Evolutionary conservation across 2,888 invertebrate species (phyloP).

Genomic region (Cataglyphis altisquamis): DNA sequence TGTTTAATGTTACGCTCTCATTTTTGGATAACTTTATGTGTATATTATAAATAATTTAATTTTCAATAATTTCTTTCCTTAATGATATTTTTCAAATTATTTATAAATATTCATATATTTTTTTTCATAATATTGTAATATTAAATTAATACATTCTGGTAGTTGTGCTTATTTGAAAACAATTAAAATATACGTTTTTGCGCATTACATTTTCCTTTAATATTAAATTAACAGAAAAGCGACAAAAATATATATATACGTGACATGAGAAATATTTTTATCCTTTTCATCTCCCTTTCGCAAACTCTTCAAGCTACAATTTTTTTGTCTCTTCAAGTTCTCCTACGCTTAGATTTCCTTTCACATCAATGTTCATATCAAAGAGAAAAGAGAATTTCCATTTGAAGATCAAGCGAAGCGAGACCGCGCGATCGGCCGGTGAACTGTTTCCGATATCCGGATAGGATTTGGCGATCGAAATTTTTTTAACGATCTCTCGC

Average conservation of each 20-base stretch:
- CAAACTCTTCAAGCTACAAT: neutral
- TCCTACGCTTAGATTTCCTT: constrained; percentile 22
- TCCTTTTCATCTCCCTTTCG: neutral
- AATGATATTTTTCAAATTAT: neutral
- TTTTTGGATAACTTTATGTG: neutral
- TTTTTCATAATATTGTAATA: neutral
- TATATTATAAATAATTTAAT: neutral
- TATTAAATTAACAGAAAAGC: constrained; percentile 12
- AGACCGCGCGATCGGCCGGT: constrained; percentile 14
- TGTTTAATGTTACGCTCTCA: neutral
- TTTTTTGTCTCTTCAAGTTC: neutral
- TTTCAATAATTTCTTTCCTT: neutral
- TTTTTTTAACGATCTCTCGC: constrained; percentile 49
- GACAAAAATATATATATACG: neutral
- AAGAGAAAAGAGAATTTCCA: constrained; percentile 49
- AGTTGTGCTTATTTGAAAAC: constrained; percentile 7
- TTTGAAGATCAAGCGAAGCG: constrained; percentile 20
- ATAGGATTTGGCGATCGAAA: constrained; percentile 46
- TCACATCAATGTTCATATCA: constrained; percentile 10
- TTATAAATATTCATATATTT: neutral
- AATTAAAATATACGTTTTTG: constrained; percentile 11
- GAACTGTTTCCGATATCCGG: constrained; percentile 34
- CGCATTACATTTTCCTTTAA: neutral
- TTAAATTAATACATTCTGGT: neutral
- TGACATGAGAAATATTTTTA: neutral